These are phyloP conservation scores for Mus caroli DNA, from an alignment of 2,797 vertebrate genomes.

Conservation along the genomic window DNA sequence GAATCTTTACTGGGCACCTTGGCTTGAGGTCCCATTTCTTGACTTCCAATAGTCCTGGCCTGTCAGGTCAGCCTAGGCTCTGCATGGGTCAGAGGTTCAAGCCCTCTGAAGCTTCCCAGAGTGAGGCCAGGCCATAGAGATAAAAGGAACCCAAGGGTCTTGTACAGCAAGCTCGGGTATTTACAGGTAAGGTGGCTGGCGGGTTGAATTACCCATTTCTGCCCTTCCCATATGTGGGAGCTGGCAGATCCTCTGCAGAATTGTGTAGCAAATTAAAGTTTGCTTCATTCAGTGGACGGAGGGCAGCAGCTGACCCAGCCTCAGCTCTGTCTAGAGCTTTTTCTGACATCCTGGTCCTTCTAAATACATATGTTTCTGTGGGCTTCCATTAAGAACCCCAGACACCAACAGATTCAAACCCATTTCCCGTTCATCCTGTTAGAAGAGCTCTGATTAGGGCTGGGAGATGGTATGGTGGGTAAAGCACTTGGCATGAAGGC, in stretches of 20 bases:
- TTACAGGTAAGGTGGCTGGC: background rate
- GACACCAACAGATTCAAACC: background rate
- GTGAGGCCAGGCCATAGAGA: background rate
- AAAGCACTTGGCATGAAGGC: background rate
- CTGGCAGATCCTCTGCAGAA: background rate
- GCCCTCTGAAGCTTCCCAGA: background rate
- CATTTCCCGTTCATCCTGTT: background rate
- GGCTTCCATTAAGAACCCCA: background rate
- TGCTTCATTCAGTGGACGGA: background rate
- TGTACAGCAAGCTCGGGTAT: background rate
- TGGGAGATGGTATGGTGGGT: too few relatives aligned
- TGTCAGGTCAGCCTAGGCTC: too few relatives aligned
- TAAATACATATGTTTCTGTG: background rate
- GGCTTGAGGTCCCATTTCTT: background rate
- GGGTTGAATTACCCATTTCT: too few relatives aligned
- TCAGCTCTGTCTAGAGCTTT: background rate
- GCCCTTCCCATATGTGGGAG: background rate
- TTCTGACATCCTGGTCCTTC: background rate
- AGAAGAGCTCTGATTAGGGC: background rate
- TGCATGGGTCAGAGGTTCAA: background rate
- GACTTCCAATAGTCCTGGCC: background rate
- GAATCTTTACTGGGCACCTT: background rate
- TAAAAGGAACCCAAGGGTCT: background rate
- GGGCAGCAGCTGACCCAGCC: background rate
- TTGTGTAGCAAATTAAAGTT: background rate